Conservation (phyloP, 37 sponge, comb jelly and placozoan species). For the Petrosia ficiformis region DNA sequence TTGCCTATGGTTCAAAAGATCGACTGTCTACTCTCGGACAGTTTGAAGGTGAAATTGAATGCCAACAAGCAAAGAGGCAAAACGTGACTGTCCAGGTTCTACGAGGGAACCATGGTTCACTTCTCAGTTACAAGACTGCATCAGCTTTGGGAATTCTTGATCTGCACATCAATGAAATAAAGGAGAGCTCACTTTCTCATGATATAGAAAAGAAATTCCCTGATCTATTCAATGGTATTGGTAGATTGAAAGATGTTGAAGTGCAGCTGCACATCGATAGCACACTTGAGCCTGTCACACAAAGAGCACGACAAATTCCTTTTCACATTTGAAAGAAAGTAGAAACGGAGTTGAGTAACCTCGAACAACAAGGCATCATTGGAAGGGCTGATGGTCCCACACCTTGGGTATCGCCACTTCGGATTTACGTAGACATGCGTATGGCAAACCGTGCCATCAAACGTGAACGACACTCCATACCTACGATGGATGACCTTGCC, state of each 20-base stretch:
- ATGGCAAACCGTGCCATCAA: slow-evolving; percentile 52
- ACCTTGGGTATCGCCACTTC: slow-evolving; percentile 55
- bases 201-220: slow-evolving; percentile 12
- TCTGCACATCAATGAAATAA: slow-evolving; percentile 13
- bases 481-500: slow-evolving; percentile 42
- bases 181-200: neutral
- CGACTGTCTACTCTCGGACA: slow-evolving; percentile 2
- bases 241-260: slow-evolving; percentile 27
- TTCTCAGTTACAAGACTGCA: slow-evolving; percentile 41
- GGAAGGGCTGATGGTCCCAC: slow-evolving; percentile 46
- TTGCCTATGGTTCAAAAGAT: slow-evolving; percentile 22
- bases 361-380: slow-evolving; percentile 35
- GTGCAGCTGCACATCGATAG: slow-evolving; percentile 49
- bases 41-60: neutral
- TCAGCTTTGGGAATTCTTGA: slow-evolving; percentile 20
- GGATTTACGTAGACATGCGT: slow-evolving; percentile 50
- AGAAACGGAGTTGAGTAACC: slow-evolving; percentile 30
- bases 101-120: too few species aligned
- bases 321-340: slow-evolving; percentile 49
- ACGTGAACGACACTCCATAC: slow-evolving; percentile 48
- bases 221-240: slow-evolving; percentile 37
- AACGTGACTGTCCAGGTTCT: too few species aligned
- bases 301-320: slow-evolving; percentile 38
- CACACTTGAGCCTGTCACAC: slow-evolving; percentile 26
- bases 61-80: too few species aligned